Evolutionary conservation across 2,888 invertebrate species (phyloP), one percentile per base, ranked within the genome.

Genomic region (Phorcus lineatus): DNA sequence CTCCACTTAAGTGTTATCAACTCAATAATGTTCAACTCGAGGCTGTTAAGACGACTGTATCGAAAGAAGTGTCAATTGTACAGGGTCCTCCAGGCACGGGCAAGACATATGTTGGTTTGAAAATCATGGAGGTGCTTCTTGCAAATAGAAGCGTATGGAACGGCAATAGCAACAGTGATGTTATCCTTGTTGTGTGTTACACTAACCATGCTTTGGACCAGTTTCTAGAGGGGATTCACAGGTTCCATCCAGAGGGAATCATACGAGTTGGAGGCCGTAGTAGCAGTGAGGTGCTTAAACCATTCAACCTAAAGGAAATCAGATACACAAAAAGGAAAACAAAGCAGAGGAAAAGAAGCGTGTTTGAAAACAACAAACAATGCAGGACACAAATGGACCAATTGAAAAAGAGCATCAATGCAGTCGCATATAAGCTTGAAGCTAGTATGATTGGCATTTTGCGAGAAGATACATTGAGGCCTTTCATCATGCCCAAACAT

Each of bases 51-150:
- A 82, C 84, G 40, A 91, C 92, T 0, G 79, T 93, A 0, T 90
- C 90, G 1, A 90, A 91, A 78, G 91, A 92, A 78, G 79, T 93
- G 28, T 88, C 91, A 4, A 81, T 93, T 66, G 92, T 93, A 28
- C 92, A 93, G 85, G 92, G 97, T 0, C 97, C 97, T 0, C 97
- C 97, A 0, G 97, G 97, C 1, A 97, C 97, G 0, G 97, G 97
- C 0, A 97, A 97, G 94, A 97, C 97, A 0, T 96, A 95, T 91
- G 92, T 97, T 82, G 97, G 97, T 0, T 93, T 96, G 47, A 95
- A 96, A 94, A 95, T 97, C 24, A 95, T 96, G 0, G 76, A 90
- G 36, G 80, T 95, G 0, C 90, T 97, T 31, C 91, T 97, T 0
- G 91, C 94, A 77, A 97, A 96, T 91, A 84, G 85, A 22, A n/a